These are phyloP conservation scores for Chelon labrosus DNA, from an alignment of 2,797 vertebrate genomes.

Conservation along the genomic window DNA sequence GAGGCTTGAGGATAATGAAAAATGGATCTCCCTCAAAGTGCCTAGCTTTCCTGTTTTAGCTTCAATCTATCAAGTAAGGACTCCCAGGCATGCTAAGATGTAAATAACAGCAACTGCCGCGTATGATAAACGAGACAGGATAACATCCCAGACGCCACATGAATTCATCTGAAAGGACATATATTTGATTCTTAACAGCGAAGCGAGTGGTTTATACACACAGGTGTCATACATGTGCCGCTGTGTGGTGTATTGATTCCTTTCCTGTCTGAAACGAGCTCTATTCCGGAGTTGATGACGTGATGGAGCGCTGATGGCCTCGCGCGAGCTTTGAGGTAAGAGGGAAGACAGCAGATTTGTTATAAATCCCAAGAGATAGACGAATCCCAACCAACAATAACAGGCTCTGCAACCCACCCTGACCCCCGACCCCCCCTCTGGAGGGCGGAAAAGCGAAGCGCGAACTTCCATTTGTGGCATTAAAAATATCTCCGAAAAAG, in stretches of 20 bases:
- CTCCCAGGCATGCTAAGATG: constrained; percentile 47
- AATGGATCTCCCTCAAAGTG: constrained; percentile 40
- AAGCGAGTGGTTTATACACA: constrained; percentile 31
- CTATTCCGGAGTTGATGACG: constrained; percentile 23
- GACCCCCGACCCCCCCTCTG: constrained; percentile 36
- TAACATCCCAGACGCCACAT: constrained; percentile 52
- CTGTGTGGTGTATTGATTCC: constrained; percentile 41
- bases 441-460: constrained; percentile 6
- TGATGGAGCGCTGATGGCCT: constrained; percentile 3
- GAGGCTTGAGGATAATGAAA: constrained; percentile 43
- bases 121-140: constrained; percentile 46
- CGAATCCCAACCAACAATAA: constrained; percentile 49
- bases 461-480: constrained; percentile 21
- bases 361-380: constrained; percentile 35
- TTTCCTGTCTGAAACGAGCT: constrained; percentile 29
- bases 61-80: constrained; percentile 55
- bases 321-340: constrained; percentile 4
- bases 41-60: constrained; percentile 45
- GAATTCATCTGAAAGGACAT: constrained; percentile 53
- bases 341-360: constrained; percentile 29
- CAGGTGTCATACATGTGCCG: constrained; percentile 16
- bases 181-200: constrained; percentile 35
- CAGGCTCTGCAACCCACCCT: constrained; percentile 25
- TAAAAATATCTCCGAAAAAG: constrained; percentile 42
- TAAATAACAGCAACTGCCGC: constrained; percentile 52